phyloP scores from a whole-genome alignment of 2,888 invertebrate species.

The Chymomyza caudatula region DNA sequence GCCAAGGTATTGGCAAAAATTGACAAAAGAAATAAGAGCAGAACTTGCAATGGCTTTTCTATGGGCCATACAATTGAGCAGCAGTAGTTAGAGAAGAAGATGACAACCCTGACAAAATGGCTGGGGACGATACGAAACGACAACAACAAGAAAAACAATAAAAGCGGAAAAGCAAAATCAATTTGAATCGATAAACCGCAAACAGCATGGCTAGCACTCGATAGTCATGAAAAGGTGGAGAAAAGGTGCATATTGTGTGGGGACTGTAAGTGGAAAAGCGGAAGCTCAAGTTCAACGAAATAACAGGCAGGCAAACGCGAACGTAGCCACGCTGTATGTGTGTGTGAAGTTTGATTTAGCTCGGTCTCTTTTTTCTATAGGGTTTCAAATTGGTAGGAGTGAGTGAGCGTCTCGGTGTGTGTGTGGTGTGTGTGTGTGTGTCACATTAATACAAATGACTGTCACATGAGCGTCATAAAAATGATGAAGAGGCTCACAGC shows the following conservation, averaged over 20 bases:
- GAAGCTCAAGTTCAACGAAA: slow-evolving; percentile 20
- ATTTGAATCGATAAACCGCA: slow-evolving; percentile 68
- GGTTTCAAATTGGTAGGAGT: slow-evolving; percentile 3
- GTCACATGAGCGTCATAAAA: slow-evolving; percentile 69
- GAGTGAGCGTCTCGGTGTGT: slow-evolving; percentile 12
- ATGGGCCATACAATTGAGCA: slow-evolving; percentile 36
- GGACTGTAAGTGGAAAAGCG: not conserved
- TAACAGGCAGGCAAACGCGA: slow-evolving; percentile 16
- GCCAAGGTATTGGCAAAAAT: not conserved
- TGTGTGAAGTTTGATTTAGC: slow-evolving; percentile 55
- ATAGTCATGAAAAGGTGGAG: not conserved
- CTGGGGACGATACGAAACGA: not conserved
- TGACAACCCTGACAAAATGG: slow-evolving; percentile 22
- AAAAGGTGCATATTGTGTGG: not conserved
- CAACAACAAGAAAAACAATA: not conserved
- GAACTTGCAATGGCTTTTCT: slow-evolving; percentile 48
- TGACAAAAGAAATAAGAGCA: slow-evolving; percentile 19
- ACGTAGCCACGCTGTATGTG: not conserved
- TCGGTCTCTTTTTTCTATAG: slow-evolving; percentile 34
- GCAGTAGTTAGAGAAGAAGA: slow-evolving; percentile 8
- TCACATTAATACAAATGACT: slow-evolving; percentile 68
- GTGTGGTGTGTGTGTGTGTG: slow-evolving; percentile 34
- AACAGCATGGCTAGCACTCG: slow-evolving; percentile 38
- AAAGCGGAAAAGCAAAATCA: slow-evolving; percentile 57
- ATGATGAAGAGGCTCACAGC: slow-evolving; percentile 55